Evolutionary conservation across 2,113 vertebrate genomes (phyloP).

Genomic region (Penelope pileata): DNA sequence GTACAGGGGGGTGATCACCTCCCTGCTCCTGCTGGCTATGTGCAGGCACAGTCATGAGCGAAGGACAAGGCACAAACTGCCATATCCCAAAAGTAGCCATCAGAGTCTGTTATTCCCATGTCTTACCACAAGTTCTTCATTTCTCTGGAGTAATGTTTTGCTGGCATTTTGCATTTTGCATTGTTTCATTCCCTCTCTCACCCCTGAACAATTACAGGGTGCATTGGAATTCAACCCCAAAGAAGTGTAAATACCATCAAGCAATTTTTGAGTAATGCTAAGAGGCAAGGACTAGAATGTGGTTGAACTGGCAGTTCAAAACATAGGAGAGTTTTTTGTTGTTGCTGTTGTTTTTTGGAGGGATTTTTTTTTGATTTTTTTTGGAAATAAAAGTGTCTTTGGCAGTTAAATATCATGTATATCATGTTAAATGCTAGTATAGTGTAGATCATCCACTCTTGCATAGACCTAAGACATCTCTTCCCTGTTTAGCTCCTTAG

Average conservation of each 20-base stretch:
- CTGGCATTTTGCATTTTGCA: not conserved
- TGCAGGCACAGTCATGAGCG: not conserved
- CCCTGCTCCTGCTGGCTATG: no score
- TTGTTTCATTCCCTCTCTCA: not conserved
- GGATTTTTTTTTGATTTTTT: no score
- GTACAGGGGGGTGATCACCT: no score
- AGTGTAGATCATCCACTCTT: not conserved
- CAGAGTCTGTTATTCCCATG: not conserved
- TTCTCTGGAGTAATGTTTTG: not conserved
- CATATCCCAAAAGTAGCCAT: not conserved
- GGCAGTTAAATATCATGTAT: not conserved
- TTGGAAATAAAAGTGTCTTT: not conserved
- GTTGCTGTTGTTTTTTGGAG: no score
- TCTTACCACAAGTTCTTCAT: not conserved
- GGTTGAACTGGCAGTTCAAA: not conserved
- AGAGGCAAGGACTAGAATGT: not conserved
- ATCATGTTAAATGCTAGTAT: not conserved
- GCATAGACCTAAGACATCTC: not conserved
- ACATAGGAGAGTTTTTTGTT: not conserved
- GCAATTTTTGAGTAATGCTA: not conserved
- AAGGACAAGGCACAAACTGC: not conserved
- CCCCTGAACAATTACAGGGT: not conserved
- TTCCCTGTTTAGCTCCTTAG: not conserved
- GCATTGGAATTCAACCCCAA: not conserved
- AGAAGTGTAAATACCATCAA: not conserved